phyloP scores from a whole-genome alignment of 2,888 invertebrate genomes.

The Lepidochrysops patricia region DNA sequence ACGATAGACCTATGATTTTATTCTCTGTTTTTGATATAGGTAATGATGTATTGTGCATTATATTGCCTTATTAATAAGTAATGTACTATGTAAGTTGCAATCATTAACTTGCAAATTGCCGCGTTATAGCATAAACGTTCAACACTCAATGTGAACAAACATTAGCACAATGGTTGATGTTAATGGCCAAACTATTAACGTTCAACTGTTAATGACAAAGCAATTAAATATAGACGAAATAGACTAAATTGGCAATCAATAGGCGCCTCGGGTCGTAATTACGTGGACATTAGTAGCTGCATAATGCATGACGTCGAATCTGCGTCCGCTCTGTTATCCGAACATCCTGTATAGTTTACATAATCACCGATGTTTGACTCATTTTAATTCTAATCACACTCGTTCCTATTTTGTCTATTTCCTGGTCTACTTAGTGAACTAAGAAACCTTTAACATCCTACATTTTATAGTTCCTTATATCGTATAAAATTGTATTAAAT shows the following conservation, averaged over 20 bases:
- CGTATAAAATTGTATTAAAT: too few relatives aligned
- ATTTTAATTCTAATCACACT: constrained; percentile 38
- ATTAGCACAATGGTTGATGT: constrained; percentile 8
- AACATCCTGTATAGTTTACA: constrained; percentile 47
- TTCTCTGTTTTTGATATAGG: too few relatives aligned
- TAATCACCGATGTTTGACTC: constrained; percentile 44
- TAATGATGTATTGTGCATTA: too few relatives aligned
- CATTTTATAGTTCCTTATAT: too few relatives aligned
- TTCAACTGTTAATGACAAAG: constrained; percentile 33
- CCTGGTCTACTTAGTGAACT: not conserved
- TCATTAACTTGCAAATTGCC: not conserved
- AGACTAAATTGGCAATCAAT: constrained; percentile 57
- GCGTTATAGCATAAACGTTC: not conserved
- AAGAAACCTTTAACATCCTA: too few relatives aligned
- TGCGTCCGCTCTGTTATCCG: constrained; percentile 44
- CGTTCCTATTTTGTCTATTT: not conserved
- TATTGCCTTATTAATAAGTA: not conserved
- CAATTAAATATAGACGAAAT: constrained; percentile 45
- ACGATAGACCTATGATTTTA: too few relatives aligned
- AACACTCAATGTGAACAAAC: constrained; percentile 6
- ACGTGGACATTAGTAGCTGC: constrained; percentile 54
- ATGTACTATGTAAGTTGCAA: not conserved
- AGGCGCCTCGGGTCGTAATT: constrained; percentile 55
- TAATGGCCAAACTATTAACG: constrained; percentile 13
- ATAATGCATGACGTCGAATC: constrained; percentile 59